Conservation (phyloP, 1,140 invertebrate species). For the Bombus impatiens region DNA sequence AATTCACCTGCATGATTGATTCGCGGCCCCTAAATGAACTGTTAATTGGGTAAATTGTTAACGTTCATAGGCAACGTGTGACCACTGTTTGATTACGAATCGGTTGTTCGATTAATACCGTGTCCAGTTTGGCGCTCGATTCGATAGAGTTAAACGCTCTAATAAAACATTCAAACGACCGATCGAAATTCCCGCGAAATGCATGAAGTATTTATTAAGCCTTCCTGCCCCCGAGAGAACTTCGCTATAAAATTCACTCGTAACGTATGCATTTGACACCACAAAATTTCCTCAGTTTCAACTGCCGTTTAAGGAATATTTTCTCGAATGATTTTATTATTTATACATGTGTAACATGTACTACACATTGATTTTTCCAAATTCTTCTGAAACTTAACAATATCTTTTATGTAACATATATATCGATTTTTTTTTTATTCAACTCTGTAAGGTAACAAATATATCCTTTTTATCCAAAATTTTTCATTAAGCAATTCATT, state of each 20-base stretch:
- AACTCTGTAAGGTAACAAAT: too few relatives aligned
- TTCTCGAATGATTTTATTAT: neutral
- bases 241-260: neutral
- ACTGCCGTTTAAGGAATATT: neutral
- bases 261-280: neutral
- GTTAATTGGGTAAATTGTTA: constrained; percentile 45
- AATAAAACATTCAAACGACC: constrained; percentile 41
- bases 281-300: neutral
- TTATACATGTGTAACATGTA: too few relatives aligned
- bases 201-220: neutral
- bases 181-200: neutral
- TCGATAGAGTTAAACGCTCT: constrained; percentile 24
- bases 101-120: constrained; percentile 37
- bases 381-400: too few relatives aligned
- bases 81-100: constrained; percentile 36
- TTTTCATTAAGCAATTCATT: too few relatives aligned
- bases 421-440: too few relatives aligned
- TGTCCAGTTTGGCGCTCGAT: neutral
- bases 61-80: neutral
- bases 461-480: rapidly evolving
- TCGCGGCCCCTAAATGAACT: constrained; percentile 20
- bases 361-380: neutral
- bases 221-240: too few relatives aligned
- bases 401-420: too few relatives aligned
- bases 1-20: neutral